Base-by-base conservation (phyloP, 2,113 vertebrate species). In the Boulengeromyrus knoepffleri region DNA sequence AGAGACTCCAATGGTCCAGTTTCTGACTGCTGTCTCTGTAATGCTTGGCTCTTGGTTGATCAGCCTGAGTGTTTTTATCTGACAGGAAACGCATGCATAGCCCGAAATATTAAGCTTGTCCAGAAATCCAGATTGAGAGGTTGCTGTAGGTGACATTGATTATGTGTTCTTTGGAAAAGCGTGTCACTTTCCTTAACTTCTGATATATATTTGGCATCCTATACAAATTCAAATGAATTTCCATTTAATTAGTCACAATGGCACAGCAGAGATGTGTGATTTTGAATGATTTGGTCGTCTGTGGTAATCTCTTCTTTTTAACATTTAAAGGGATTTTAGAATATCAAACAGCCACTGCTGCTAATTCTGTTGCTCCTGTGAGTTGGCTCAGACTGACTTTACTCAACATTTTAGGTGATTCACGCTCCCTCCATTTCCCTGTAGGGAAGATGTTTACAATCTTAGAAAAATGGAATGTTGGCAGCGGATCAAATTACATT, bases 321-420 rank as follows among this genome's bases (percentile, higher is more conserved):
- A 89, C 74, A 85, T 85, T 70, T 89, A 89, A 89, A 85, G 49
- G 89, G 89, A 89, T 89, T 89, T 89, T 46, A n/a, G 89, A 89
- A 89, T 89, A 89, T 89, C 89, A 89, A 85, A 85, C 89, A 85
- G 80, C 47, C 36, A 56, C 52, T 62, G 89, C 77, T 89, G 84
- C 80, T 89, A 89, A 89, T 85, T 89, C 89, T 85, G 89, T 89
- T n/a, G 80, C 89, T 50, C 56, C 53, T 27, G 12, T 85, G 89
- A 89, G 24, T 85, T 84, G 77, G 83, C 80, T 58, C 39, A 45
- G 36, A 53, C 80, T 85, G 27, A 13, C 52, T 62, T 46, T 47
- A 45, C 89, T 89, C 89, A 85, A 80, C 89, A 77, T 89, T 89
- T 85, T 31, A 27, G 89, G 74, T 89, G 89, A 89, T 85, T 89